Evolutionary conservation across 2,888 invertebrate genomes (phyloP), one percentile per base, ranked within the genome.

Genomic region (Zeuzera pyrina): DNA sequence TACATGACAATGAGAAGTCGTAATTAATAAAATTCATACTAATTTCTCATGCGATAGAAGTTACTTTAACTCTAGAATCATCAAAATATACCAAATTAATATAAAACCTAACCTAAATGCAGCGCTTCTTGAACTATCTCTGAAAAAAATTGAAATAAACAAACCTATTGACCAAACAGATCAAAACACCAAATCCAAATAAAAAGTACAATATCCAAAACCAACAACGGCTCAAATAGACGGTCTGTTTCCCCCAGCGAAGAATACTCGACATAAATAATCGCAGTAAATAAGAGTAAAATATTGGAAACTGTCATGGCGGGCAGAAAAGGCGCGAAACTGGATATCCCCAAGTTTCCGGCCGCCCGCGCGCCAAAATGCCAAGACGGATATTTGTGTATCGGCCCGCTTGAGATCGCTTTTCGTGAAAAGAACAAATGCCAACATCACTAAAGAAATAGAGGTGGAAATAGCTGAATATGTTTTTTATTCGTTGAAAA

Each of bases 281-380:
- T 72, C 53, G 66, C 77, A 62, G 73, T 83, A 81, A 83, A 83
- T 83, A 83, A 81, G 71, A 72, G 73, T 77, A 74, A 81, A 79
- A 81, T 83, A 83, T 83, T 73, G 83, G 69, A 77, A 79, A 83
- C 57, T 77, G 83, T 81, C 83, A 76, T 65, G 67, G 72, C 67
- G 69, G 65, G 64, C 54, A 73, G 72, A 76, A 73, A 73, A 71
- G 69, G 70, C 67, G 72, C 67, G 76, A 67, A 73, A 73, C 71
- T 74, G 78, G 74, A 79, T 79, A 74, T 78, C 77, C 78, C 66
- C 57, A 64, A 64, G 73, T 71, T 76, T 83, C 83, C 83, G 81
- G 76, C 58, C 64, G 70, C 66, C 58, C 63, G 67, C 70, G 63
- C 70, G 63, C 70, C 66, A 76, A 76, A 78, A 77, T 76, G 71